Conservation (phyloP, 2,797 vertebrate species). For the Malurus leucopterus region DNA sequence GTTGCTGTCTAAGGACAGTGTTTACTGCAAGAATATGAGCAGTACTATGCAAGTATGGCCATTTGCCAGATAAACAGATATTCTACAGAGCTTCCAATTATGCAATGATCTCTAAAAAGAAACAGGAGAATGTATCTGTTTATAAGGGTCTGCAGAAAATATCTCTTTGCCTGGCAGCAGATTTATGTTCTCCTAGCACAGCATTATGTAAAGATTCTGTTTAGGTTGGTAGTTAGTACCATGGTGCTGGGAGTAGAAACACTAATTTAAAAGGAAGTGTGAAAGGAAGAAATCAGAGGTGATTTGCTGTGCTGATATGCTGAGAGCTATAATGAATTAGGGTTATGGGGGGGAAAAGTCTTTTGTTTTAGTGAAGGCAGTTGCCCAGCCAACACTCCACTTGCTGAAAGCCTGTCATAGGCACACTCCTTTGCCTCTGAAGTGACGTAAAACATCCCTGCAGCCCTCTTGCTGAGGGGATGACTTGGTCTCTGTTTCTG, state of each 20-base stretch:
- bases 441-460: neutral
- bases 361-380: neutral
- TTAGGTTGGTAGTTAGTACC: neutral
- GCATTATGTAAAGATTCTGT: slow-evolving; percentile 23
- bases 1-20: slow-evolving; percentile 26
- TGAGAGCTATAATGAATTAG: neutral
- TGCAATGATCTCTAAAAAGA: slow-evolving; percentile 55
- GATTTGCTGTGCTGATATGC: neutral
- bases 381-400: neutral
- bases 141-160: slow-evolving; percentile 49
- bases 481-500: neutral
- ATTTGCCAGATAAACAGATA: slow-evolving; percentile 57
- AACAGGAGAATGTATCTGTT: slow-evolving; percentile 58
- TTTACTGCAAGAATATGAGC: slow-evolving; percentile 39
- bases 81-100: slow-evolving; percentile 57
- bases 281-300: neutral
- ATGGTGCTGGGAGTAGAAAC: neutral
- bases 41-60: slow-evolving; percentile 38
- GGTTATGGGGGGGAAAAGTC: neutral
- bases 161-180: slow-evolving; percentile 36
- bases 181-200: neutral
- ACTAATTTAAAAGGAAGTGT: neutral
- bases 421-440: neutral
- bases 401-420: neutral
- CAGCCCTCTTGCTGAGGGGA: neutral